Conservation (phyloP, 2,888 invertebrate species). For the Drosophila suboccidentalis region DNA sequence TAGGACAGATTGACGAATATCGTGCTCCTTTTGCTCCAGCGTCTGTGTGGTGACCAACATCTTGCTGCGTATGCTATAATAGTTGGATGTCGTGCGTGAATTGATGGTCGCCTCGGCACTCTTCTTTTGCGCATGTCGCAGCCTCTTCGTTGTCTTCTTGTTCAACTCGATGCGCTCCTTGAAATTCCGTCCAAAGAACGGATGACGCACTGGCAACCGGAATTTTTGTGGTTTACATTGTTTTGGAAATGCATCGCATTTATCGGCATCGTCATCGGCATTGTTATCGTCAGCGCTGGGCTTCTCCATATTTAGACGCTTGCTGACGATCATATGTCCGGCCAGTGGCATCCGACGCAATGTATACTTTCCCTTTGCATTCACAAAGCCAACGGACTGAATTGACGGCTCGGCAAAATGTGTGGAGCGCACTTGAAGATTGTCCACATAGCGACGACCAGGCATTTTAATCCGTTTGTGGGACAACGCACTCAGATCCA, state of each 20-base stretch:
- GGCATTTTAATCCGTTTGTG: slow-evolving; percentile 61
- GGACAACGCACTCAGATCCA: slow-evolving; percentile 21
- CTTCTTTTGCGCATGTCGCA: slow-evolving; percentile 36
- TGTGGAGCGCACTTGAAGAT: slow-evolving; percentile 48
- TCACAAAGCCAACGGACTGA: slow-evolving; percentile 56
- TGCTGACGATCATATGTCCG: slow-evolving; percentile 51
- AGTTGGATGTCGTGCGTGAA: slow-evolving; percentile 35
- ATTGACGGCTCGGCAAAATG: slow-evolving; percentile 12
- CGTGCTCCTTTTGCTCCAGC: slow-evolving; percentile 57
- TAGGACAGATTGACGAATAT: slow-evolving; percentile 65
- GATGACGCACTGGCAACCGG: slow-evolving; percentile 37
- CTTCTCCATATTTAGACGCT: slow-evolving; percentile 41
- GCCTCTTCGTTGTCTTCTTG: slow-evolving; percentile 6
- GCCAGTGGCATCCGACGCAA: slow-evolving; percentile 35
- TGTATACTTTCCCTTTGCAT: slow-evolving; percentile 44
- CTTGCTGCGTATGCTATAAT: slow-evolving; percentile 54
- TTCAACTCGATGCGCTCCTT: slow-evolving; percentile 27
- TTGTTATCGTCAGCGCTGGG: not conserved
- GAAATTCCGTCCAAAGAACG: slow-evolving; percentile 46
- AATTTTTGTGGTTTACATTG: slow-evolving; percentile 29
- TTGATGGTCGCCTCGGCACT: not conserved
- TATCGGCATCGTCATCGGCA: not conserved
- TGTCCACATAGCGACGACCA: slow-evolving; percentile 53
- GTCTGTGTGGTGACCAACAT: slow-evolving; percentile 48
- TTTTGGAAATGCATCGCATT: slow-evolving; percentile 12